Evolutionary conservation across 2,113 vertebrate species (phyloP).

Genomic region (Malaclemys terrapin): DNA sequence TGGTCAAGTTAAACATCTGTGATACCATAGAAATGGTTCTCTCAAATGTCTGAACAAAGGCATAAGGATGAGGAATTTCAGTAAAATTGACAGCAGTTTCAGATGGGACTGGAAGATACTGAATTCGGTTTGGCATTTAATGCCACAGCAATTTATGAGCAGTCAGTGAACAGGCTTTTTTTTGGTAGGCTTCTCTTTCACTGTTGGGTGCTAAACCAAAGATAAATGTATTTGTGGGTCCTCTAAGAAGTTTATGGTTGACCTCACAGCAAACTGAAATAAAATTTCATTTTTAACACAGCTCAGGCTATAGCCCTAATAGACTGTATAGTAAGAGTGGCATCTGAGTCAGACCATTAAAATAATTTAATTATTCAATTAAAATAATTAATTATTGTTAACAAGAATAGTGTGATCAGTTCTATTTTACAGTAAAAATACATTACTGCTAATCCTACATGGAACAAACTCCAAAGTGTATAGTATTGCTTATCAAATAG

Average conservation of each 20-base stretch:
- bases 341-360: background rate
- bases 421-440: background rate
- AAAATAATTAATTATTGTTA: too few relatives aligned
- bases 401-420: rapidly evolving
- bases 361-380: background rate
- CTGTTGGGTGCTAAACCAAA: background rate
- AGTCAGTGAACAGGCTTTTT: background rate
- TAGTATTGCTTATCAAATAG: background rate
- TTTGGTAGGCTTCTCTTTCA: background rate
- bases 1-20: background rate
- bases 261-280: background rate
- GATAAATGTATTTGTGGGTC: background rate
- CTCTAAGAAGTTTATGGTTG: background rate
- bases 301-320: background rate
- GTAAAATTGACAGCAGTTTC: background rate
- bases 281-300: background rate
- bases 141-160: background rate
- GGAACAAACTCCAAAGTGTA: background rate
- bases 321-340: background rate
- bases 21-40: background rate
- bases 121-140: background rate
- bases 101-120: background rate
- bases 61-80: background rate
- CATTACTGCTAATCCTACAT: background rate
- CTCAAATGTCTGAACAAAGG: background rate